A percentile compares a stretch with the other conserved stretches of the same genome.
Evolutionary conservation across 2,797 vertebrate species (phyloP).

Genomic region (Phoebastria nigripes): DNA sequence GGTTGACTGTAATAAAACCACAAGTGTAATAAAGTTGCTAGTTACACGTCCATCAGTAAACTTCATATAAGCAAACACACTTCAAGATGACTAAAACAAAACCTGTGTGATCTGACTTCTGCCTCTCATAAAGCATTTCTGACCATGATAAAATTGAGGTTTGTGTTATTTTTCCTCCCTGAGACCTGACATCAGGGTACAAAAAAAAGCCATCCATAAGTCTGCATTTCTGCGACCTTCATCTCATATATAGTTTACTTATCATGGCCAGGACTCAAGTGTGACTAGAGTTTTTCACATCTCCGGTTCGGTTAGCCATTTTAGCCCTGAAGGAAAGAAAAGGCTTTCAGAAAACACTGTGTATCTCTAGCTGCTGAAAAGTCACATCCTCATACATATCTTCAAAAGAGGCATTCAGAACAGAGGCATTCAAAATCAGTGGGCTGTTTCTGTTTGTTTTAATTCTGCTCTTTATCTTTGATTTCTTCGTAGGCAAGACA

Average conservation of each 20-base stretch:
- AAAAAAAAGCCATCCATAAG: background rate
- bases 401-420: slow-evolving; percentile 8
- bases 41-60: background rate
- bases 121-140: background rate
- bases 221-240: background rate
- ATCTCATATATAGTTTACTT: background rate
- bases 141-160: background rate
- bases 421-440: background rate
- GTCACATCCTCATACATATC: background rate
- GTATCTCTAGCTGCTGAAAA: background rate
- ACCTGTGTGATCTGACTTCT: background rate
- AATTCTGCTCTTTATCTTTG: background rate
- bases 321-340: background rate
- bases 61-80: background rate
- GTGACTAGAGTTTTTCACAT: background rate
- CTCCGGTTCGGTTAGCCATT: background rate
- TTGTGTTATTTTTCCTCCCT: background rate
- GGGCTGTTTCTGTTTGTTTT: slow-evolving; percentile 20
- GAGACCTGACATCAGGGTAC: background rate
- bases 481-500: background rate
- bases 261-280: background rate
- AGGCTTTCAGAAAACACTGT: background rate
- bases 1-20: slow-evolving; percentile 1
- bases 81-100: background rate
- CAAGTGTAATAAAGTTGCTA: background rate